Conservation (phyloP, 2,113 vertebrate species). For the Brienomyrus brachyistius region DNA sequence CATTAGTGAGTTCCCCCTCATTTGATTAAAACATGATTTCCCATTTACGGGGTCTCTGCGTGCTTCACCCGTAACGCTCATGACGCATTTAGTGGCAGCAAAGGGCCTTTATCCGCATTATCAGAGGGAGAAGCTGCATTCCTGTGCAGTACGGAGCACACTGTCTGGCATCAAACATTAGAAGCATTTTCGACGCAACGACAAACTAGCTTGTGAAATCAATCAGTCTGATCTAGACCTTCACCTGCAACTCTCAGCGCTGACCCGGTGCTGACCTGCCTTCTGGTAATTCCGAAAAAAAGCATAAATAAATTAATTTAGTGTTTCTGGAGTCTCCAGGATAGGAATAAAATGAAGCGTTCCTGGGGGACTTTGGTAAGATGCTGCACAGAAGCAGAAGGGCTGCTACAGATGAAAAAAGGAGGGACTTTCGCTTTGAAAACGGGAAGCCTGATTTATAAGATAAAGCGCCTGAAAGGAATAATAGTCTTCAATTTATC, state of each 20-base stretch:
- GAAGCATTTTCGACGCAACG: neutral
- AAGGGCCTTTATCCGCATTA: neutral
- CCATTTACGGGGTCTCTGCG: neutral
- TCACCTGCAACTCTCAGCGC: neutral
- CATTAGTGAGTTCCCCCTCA: neutral
- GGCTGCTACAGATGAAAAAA: neutral
- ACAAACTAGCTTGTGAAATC: neutral
- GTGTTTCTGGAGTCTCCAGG: neutral
- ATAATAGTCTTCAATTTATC: slow-evolving; percentile 8
- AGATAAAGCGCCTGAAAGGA: slow-evolving; percentile 11
- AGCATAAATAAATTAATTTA: neutral
- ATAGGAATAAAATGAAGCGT: neutral
- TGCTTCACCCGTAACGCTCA: neutral
- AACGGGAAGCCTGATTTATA: slow-evolving; percentile 5
- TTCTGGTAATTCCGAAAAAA: neutral
- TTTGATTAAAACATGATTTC: neutral
- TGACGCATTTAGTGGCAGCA: neutral
- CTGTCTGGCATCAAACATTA: neutral
- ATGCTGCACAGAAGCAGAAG: neutral
- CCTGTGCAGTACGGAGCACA: neutral
- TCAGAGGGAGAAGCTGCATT: neutral
- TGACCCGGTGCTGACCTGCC: neutral
- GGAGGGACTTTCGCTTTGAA: neutral
- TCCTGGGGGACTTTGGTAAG: neutral
- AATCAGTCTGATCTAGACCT: neutral